Percentiles rank a stretch among this genome's conserved stretches.
These are phyloP conservation scores for Chaetodon auriga DNA, from an alignment of 2,113 vertebrate genomes.

Conservation along the genomic window DNA sequence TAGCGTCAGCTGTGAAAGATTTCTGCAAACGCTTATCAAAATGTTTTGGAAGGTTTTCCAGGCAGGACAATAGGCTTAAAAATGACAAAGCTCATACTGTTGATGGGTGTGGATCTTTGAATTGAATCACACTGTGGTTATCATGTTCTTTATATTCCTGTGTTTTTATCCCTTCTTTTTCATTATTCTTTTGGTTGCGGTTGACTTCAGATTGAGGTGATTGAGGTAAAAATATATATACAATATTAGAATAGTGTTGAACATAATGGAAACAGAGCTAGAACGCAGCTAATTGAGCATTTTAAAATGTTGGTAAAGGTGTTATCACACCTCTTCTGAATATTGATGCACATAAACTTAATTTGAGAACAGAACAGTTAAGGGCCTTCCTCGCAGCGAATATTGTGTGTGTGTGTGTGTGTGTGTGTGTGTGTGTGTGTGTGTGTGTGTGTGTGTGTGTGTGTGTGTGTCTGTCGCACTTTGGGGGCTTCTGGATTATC, in stretches of 20 bases:
- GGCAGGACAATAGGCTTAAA: neutral
- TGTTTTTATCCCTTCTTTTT: neutral
- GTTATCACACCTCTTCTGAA: neutral
- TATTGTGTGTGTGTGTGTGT: neutral
- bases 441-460: too few species aligned
- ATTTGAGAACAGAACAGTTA: neutral
- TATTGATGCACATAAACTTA: neutral
- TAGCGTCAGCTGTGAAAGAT: constrained; percentile 5
- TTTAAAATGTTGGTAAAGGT: neutral
- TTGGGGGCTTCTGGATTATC: neutral
- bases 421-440: too few species aligned
- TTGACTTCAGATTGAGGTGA: neutral
- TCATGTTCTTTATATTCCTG: too few species aligned
- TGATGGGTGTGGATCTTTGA: neutral
- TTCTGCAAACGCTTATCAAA: neutral
- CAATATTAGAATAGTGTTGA: neutral
- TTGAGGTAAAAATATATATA: too few species aligned
- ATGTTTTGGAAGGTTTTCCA: neutral
- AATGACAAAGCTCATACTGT: neutral
- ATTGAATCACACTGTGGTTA: neutral
- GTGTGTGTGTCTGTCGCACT: too few species aligned
- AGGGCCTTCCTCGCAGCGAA: neutral
- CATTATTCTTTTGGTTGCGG: neutral
- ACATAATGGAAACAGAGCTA: neutral
- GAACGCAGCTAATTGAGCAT: neutral